Conservation (phyloP, 2,888 invertebrate genomes). For the Malachius bipustulatus region DNA sequence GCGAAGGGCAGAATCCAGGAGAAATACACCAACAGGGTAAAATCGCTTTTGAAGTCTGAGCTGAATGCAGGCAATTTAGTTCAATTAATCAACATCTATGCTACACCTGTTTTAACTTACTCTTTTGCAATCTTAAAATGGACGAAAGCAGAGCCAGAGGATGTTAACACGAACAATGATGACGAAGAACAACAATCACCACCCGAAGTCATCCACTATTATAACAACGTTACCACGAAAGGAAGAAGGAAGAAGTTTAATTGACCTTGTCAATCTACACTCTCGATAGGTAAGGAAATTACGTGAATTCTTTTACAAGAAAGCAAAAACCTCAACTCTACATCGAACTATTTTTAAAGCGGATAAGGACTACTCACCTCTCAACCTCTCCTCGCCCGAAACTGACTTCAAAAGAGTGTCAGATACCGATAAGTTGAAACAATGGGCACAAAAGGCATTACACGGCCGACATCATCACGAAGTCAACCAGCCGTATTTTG, state of each 20-base stretch:
- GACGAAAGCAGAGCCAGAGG: conserved; percentile 1
- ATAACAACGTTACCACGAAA: not conserved
- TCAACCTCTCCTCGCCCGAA: not conserved
- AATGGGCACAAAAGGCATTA: not conserved
- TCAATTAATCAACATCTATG: conserved; percentile 1
- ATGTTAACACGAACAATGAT: conserved; percentile 1
- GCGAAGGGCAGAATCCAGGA: not conserved
- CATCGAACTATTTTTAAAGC: not conserved
- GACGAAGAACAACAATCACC: not conserved
- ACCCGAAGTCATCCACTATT: not conserved
- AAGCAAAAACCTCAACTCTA: not conserved
- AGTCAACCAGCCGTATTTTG: not conserved
- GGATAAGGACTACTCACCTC: not conserved
- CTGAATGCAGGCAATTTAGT: conserved; percentile 1
- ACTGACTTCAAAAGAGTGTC: not conserved
- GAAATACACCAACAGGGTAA: not conserved
- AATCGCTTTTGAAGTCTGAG: not conserved
- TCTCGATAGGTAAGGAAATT: not conserved
- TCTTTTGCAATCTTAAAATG: not conserved
- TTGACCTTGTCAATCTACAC: not conserved
- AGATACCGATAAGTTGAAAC: not conserved
- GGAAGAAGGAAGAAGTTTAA: conserved; percentile 1
- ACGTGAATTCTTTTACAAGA: not conserved
- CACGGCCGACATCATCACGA: conserved; percentile 2
- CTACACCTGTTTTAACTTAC: not conserved